A percentile compares a stretch with the other conserved stretches of the same genome.
Conservation (phyloP, 1,140 invertebrate genomes). For the Panagrolaimus sp. region DNA sequence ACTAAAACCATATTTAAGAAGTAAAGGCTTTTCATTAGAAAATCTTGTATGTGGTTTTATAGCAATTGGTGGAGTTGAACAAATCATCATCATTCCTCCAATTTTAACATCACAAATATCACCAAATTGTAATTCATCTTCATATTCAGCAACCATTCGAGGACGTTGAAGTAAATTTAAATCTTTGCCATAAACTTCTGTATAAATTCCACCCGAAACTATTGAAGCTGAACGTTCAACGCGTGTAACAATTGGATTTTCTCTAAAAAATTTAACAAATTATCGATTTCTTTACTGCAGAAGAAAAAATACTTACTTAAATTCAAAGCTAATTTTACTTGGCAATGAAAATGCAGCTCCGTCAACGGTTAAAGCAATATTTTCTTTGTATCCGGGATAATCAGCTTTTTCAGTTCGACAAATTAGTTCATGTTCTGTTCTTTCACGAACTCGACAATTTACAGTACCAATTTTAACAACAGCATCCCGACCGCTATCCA, state of each 20-base stretch:
- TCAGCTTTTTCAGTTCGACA: constrained; percentile 35
- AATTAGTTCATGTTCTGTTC: constrained; percentile 33
- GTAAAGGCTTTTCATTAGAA: background rate
- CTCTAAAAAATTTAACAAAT: constrained; percentile 38
- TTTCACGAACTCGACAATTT: constrained; percentile 71
- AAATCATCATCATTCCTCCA: constrained; percentile 44
- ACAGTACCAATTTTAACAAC: constrained; percentile 79
- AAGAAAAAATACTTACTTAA: background rate
- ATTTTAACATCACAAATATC: constrained; percentile 31
- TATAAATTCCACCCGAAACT: constrained; percentile 43
- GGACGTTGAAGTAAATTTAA: constrained; percentile 43
- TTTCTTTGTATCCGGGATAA: constrained; percentile 31
- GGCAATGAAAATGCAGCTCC: constrained; percentile 50
- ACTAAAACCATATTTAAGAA: background rate
- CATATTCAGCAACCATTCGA: constrained; percentile 42
- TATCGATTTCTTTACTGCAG: background rate
- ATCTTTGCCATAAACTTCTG: constrained; percentile 41
- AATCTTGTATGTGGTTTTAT: background rate
- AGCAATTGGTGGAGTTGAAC: constrained; percentile 41
- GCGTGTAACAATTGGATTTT: constrained; percentile 40
- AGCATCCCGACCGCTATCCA: constrained; percentile 86
- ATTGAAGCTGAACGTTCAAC: constrained; percentile 32
- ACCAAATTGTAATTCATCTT: constrained; percentile 36
- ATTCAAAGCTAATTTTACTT: background rate
- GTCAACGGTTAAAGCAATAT: constrained; percentile 42